Evolutionary conservation across 2,797 vertebrate genomes (phyloP).

Genomic region (Nannoperca australis): DNA sequence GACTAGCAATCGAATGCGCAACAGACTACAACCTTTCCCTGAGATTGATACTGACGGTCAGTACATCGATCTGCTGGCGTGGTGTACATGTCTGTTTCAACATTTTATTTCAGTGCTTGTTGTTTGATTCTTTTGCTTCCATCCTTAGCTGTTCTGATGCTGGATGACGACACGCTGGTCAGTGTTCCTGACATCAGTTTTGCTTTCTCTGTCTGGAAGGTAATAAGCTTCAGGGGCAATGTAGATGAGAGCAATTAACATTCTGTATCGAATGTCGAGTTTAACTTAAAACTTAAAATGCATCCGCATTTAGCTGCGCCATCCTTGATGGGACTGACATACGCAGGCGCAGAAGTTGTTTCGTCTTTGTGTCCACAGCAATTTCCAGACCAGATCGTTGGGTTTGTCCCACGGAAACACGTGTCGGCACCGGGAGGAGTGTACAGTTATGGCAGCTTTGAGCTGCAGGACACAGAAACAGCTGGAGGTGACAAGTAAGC

Average conservation of each 20-base stretch:
- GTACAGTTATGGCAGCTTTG: conserved; percentile 94
- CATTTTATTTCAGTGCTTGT: neutral
- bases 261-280: neutral
- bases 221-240: conserved; percentile 70
- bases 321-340: neutral
- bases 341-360: neutral
- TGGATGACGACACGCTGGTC: conserved; percentile 94
- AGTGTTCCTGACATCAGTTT: conserved; percentile 94
- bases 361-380: conserved; percentile 82
- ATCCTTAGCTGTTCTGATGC: conserved; percentile 91
- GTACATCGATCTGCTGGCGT: conserved; percentile 28
- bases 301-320: neutral
- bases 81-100: neutral
- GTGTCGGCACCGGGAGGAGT: conserved; percentile 88
- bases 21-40: conserved; percentile 90
- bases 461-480: conserved; percentile 88
- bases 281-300: neutral
- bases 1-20: conserved; percentile 90
- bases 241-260: neutral
- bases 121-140: conserved; percentile 6
- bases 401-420: conserved; percentile 95
- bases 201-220: conserved; percentile 97
- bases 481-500: conserved; percentile 88
- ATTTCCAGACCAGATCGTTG: conserved; percentile 95
- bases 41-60: conserved; percentile 92